Base-by-base conservation (phyloP, 2,113 vertebrate genomes). In the Pseudorhombus dupliciocellatus region DNA sequence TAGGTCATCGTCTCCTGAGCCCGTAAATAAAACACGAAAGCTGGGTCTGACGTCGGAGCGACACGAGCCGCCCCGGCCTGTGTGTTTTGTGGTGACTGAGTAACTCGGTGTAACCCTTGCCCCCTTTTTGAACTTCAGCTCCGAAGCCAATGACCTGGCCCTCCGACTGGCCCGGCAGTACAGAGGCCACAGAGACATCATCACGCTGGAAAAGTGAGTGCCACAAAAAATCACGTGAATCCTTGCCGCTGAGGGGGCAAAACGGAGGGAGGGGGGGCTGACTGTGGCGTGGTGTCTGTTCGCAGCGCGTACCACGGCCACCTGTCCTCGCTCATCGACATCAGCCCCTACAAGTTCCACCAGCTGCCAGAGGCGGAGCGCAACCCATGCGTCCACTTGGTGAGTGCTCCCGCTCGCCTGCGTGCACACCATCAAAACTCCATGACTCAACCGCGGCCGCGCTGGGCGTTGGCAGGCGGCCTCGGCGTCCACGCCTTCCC, bases 281-380 rank as follows among this genome's bases (percentile, higher is more conserved):
- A 34, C 55, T n/a, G 52, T 20, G 5, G 59, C 53, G 69, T 80
- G 54, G 55, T 48, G 37, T 79, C 52, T 91, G 72, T 75, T 90
- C 80, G 51, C 89, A 99, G 98, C 84, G 98, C 97, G 73, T 99
- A 99, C 85, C 98, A 99, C 66, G 98, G 98, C 60, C 97, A 99
- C 58, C 78, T 98, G 58, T 95, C 97, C 4, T 99, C 97, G 30
- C 92, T 99, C 90, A 98, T 99, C 78, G 95, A 98, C 87, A 97
- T 99, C 91, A 99, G 98, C 79, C 98, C 97, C 0, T 99, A 99
- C 80, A 99, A 99, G 94, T 98, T 97, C 92, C 93, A 94, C 85
- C 95, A 93, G 82, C 90, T 95, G 88, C 93, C 93, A 58, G 91
- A 93, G 67, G 88, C 86, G 54, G 90, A 90, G 89, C 93, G 91